These are phyloP conservation scores for Sandelia bainsii DNA, from an alignment of 2,797 vertebrate genomes.

Conservation along the genomic window DNA sequence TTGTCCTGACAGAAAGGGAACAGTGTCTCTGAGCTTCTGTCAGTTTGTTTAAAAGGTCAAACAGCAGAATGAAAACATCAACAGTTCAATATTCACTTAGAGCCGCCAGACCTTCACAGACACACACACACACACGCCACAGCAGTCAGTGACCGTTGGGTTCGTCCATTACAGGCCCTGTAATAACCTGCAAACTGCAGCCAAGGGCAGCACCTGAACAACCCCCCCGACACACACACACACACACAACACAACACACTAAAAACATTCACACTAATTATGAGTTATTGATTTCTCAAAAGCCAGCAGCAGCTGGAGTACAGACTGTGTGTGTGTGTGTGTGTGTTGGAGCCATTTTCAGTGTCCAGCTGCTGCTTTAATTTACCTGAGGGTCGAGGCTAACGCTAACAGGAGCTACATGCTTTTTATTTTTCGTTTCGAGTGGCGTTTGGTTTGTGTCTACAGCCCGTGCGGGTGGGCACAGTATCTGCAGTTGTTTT, in stretches of 20 bases:
- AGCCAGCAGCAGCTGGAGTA: slow-evolving; percentile 20
- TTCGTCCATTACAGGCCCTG: slow-evolving; percentile 22
- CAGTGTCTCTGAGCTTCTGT: too few relatives aligned
- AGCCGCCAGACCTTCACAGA: slow-evolving; percentile 22
- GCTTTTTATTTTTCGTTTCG: neutral
- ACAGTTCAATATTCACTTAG: slow-evolving; percentile 15
- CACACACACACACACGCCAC: neutral
- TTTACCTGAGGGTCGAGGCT: slow-evolving; percentile 5
- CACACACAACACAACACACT: slow-evolving; percentile 5
- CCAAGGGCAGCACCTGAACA: slow-evolving; percentile 63
- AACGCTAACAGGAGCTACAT: neutral
- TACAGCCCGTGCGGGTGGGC: neutral
- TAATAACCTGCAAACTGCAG: slow-evolving; percentile 43
- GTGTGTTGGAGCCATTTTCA: neutral
- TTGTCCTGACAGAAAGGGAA: too few relatives aligned
- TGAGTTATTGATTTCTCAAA: slow-evolving; percentile 46
- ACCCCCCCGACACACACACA: neutral
- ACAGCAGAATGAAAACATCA: neutral
- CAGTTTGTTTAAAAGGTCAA: slow-evolving; percentile 7
- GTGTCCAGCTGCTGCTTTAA: neutral
- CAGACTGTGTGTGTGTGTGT: slow-evolving; percentile 1
- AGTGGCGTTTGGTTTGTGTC: neutral
- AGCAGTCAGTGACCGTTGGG: slow-evolving; percentile 6
- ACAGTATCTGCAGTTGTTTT: neutral
- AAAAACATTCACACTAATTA: slow-evolving; percentile 7